Evolutionary conservation across 2,113 vertebrate genomes (phyloP).

Genomic region (Rhynchomys soricoides): DNA sequence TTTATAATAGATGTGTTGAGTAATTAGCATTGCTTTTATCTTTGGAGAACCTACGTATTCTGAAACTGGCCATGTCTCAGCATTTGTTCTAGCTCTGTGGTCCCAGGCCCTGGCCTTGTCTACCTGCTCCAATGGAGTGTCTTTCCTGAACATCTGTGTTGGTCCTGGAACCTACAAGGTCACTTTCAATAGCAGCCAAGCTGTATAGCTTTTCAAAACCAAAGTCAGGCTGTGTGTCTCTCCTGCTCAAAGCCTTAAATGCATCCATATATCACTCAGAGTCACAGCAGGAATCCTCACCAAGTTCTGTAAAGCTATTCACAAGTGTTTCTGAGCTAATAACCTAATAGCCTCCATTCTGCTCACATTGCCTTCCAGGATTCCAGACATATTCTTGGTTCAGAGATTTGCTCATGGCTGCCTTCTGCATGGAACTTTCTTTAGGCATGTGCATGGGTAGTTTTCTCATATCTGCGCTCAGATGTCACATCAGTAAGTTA

Average conservation of each 20-base stretch:
- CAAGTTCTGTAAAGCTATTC: neutral
- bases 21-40: constrained; percentile 22
- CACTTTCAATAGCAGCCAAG: neutral
- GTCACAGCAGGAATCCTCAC: neutral
- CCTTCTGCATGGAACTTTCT: neutral
- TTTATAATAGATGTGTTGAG: constrained; percentile 40
- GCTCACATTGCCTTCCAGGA: neutral
- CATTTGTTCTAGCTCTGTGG: neutral
- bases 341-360: neutral
- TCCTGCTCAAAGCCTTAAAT: neutral
- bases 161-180: neutral
- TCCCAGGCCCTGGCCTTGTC: neutral
- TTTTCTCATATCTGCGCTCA: neutral
- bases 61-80: neutral
- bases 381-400: neutral
- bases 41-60: neutral
- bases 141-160: neutral
- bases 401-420: neutral
- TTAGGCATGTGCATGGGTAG: neutral
- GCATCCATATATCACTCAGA: neutral
- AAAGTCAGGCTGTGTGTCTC: constrained; percentile 18
- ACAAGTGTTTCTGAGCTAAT: neutral
- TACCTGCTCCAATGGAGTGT: neutral
- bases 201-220: neutral
- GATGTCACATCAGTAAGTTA: neutral